phyloP scores from a whole-genome alignment of 1,140 invertebrate genomes.

The Drosophila nebulosa region DNA sequence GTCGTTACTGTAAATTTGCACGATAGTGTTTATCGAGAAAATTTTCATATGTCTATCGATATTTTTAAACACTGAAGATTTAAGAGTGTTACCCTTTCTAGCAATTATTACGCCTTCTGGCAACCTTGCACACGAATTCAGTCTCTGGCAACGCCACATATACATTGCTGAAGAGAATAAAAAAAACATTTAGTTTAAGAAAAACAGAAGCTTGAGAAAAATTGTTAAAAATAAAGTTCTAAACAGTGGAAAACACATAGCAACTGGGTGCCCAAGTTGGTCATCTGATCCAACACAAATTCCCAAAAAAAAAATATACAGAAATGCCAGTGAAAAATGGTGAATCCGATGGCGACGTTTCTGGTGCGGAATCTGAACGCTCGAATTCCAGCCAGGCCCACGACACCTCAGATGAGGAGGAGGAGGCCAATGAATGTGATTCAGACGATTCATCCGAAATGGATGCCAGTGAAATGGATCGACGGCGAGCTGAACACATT shows the following conservation, averaged over 20 bases:
- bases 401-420: conserved; percentile 86
- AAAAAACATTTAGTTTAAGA: not conserved
- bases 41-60: not conserved
- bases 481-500: conserved; percentile 89
- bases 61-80: too few relatives aligned
- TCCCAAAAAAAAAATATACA: not conserved
- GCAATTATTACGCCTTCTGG: not conserved
- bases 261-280: not conserved
- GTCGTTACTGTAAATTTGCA: not conserved
- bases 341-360: conserved; percentile 83
- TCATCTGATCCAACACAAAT: not conserved
- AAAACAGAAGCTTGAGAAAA: not conserved
- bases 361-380: conserved; percentile 84
- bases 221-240: not conserved
- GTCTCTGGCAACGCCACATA: not conserved
- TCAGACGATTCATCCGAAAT: conserved; percentile 93
- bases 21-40: not conserved
- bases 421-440: conserved; percentile 86
- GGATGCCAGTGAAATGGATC: conserved; percentile 95
- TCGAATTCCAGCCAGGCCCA: conserved; percentile 84
- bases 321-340: conserved; percentile 83
- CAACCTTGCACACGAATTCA: not conserved
- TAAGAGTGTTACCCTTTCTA: too few relatives aligned
- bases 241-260: not conserved
- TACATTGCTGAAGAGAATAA: not conserved